These are phyloP conservation scores for Microctenopoma steveboyesi DNA, from an alignment of 2,797 vertebrate genomes.

Conservation along the genomic window DNA sequence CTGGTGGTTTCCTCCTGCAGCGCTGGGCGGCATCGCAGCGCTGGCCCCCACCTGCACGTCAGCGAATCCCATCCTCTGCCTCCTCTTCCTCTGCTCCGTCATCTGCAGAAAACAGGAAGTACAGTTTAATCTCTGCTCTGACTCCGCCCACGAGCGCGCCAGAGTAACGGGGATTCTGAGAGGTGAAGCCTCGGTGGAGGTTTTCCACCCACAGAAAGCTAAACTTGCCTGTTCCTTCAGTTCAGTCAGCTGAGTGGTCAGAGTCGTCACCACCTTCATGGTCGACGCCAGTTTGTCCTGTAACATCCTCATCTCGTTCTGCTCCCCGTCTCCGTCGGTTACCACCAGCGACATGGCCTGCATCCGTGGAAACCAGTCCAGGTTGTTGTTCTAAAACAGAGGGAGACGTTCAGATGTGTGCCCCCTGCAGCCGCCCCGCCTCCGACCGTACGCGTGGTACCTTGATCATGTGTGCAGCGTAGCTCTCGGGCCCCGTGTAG, in stretches of 20 bases:
- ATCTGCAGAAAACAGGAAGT: constrained; percentile 65
- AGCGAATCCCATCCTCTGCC: constrained; percentile 84
- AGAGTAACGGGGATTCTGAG: no score
- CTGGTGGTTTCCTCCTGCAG: constrained; percentile 81
- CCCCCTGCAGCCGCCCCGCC: not conserved
- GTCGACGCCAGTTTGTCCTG: constrained; percentile 92
- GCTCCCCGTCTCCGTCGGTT: constrained; percentile 93
- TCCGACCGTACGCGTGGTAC: constrained; percentile 64
- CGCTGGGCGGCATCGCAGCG: constrained; percentile 67
- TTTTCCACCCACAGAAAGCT: not conserved
- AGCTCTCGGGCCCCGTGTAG: constrained; percentile 97
- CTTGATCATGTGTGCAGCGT: constrained; percentile 97
- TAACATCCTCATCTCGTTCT: constrained; percentile 95
- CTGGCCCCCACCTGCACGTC: constrained; percentile 76
- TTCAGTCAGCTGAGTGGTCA: constrained; percentile 92
- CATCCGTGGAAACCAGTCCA: constrained; percentile 98
- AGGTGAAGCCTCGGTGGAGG: no score
- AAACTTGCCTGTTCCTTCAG: constrained; percentile 94
- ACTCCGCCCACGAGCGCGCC: no score
- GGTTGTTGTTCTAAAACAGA: constrained; percentile 87
- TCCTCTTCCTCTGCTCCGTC: constrained; percentile 86
- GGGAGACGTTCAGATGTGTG: not conserved
- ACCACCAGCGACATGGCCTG: constrained; percentile 98
- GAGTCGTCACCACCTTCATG: constrained; percentile 93
- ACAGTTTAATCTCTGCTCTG: not conserved